Evolutionary conservation across 2,888 invertebrate species (phyloP), one percentile per base, ranked within the genome.

Genomic region (Digitonthophagus gazella): DNA sequence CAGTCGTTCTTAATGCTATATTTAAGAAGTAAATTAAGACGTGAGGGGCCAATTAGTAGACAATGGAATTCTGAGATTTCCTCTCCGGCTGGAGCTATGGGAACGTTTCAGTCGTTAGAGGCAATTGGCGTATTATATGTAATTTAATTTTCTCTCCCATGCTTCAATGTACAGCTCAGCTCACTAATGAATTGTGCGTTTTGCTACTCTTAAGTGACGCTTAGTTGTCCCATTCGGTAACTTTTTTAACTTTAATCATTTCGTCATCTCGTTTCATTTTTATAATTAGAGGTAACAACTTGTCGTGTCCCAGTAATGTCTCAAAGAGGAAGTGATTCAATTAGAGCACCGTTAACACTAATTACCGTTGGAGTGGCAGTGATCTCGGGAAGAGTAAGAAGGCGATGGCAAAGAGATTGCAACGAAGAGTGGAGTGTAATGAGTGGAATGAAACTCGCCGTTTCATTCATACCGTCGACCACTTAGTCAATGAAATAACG

Each of bases 401-500:
- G n/a, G n/a, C n/a, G n/a, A n/a, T n/a, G n/a, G n/a, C n/a, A n/a
- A n/a, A n/a, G n/a, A n/a, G n/a, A n/a, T n/a, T n/a, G n/a, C n/a
- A n/a, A n/a, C n/a, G n/a, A n/a, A 44, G 28, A 44, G 28, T 8
- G 11, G 28, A 44, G 28, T 8, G 28, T 8, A 44, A 44, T 44
- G 28, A 44, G 28, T 11, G 28, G 28, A 44, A 44, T 44, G 28
- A 44, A 44, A 6, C 67, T 66, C 65, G 67, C 58, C 67, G 72
- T 71, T 75, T 73, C 75, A 75, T 75, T 75, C 75, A 74, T 72
- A 67, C 66, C 72, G 70, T 44, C 28, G 28, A 44, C 74, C 72
- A 73, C 73, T 61, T 72, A 74, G 69, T 74, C 73, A 75, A 74
- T 75, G 75, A 75, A 75, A 73, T 74, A 73, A 74, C 72, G 72